Base-by-base conservation (phyloP, 2,113 vertebrate species). In the Callorhinus ursinus region DNA sequence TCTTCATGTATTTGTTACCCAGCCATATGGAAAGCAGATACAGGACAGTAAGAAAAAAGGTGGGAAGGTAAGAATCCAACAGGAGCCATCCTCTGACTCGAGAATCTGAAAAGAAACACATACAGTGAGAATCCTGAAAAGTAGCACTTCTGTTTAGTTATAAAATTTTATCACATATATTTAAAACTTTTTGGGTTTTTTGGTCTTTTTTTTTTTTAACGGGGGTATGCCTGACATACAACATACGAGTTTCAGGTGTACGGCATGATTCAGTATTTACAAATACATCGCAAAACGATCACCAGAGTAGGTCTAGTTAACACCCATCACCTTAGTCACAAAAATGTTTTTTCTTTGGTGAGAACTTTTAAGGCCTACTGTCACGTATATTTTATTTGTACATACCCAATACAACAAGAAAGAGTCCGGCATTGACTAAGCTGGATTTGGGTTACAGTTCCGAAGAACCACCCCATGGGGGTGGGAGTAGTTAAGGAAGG, bases 1-100 rank as follows among this genome's bases (percentile, higher is more conserved):
- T 98, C 98, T 98, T 99, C 99, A 99, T 99, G 59, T 98, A 99
- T 46, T 97, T 99, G 97, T 98, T 99, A 86, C 99, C 99, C 98
- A 99, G 97, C 98, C 98, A 99, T 98, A 99, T 99, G 76, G 98
- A 98, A 74, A 99, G 98, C 80, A 99, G 98, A 96, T 99, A 99
- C 0, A 97, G 82, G 82, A 98, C 95, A 59, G 99, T 99, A 22
- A 99, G 98, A 72, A 97, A 97, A 96, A 99, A 98, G 0, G 99
- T 99, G 65, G 99, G 99, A 94, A 99, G 99, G 97, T 98, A 99
- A 59, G 99, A 99, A 96, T 99, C 99, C 98, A 99, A 93, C 98
- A 99, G 97, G 89, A 99, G 97, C 99, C 99, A 99, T 96, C 99
- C 99, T 99, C 99, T 98, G 95, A 99, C 99, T 89, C 99, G 99